Conservation (phyloP, 30 jellyfish, hydroid and myxozoan genomes). For the Chrysaora quinquecirrha region DNA sequence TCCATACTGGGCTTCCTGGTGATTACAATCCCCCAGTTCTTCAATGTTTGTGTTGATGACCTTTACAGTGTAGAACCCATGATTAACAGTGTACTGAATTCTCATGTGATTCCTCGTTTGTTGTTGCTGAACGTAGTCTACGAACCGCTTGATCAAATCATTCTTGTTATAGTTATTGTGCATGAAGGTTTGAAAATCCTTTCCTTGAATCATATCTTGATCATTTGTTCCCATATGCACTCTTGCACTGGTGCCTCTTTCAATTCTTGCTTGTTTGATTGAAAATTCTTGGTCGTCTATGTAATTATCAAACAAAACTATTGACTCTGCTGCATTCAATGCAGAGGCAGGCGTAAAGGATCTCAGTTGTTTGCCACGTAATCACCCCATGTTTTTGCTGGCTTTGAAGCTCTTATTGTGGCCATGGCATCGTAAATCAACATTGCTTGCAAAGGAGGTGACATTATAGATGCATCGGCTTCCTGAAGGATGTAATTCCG, state of each 20-base stretch:
- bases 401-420: conserved; percentile 48
- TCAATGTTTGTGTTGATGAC: not conserved
- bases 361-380: conserved; percentile 65
- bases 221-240: conserved; percentile 63
- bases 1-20: conserved; percentile 1
- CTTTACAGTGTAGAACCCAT: not conserved
- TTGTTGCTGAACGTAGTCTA: conserved; percentile 60
- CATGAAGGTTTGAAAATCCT: conserved; percentile 47
- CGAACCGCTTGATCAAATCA: conserved; percentile 52
- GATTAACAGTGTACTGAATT: conserved; percentile 14
- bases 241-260: conserved; percentile 71
- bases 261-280: conserved; percentile 50
- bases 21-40: not conserved
- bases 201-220: conserved; percentile 45
- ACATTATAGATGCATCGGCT: conserved; percentile 50
- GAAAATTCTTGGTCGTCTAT: conserved; percentile 58
- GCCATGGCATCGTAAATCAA: conserved; percentile 61
- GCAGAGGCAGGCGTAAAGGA: conserved; percentile 55
- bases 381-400: conserved; percentile 61
- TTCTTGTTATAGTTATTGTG: conserved; percentile 58
- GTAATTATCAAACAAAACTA: conserved; percentile 60
- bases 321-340: conserved; percentile 44
- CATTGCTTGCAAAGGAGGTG: conserved; percentile 47
- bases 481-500: conserved; percentile 33
- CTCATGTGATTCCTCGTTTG: conserved; percentile 52